These are phyloP conservation scores for Odontesthes bonariensis DNA, from an alignment of 2,113 vertebrate genomes.

Conservation along the genomic window DNA sequence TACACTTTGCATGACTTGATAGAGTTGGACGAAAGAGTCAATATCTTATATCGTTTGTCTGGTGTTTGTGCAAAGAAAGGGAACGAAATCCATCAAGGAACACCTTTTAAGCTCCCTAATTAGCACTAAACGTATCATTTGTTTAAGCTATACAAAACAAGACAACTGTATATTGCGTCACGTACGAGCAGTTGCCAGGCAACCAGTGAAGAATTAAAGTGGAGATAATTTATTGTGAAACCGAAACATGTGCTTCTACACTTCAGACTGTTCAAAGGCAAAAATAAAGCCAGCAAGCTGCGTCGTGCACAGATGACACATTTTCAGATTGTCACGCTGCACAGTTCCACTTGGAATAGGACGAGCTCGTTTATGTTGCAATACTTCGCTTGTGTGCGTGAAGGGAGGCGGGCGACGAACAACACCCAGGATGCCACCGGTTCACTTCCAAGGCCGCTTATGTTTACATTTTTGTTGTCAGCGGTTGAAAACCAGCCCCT, in stretches of 20 bases:
- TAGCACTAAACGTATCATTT: neutral
- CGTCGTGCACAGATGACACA: no score
- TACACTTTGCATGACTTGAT: neutral
- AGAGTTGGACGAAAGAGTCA: no score
- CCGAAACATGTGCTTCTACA: neutral
- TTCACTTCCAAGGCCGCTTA: neutral
- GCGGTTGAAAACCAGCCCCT: slow-evolving; percentile 9
- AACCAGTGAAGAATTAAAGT: neutral
- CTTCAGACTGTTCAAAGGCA: no score
- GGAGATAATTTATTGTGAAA: neutral
- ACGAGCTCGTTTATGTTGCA: neutral
- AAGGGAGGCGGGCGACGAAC: neutral
- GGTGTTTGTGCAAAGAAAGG: neutral
- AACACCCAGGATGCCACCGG: neutral
- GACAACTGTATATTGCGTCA: neutral
- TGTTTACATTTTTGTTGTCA: slow-evolving; percentile 8
- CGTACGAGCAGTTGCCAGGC: neutral
- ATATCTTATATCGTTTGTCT: no score
- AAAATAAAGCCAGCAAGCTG: no score
- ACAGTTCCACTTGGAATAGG: neutral
- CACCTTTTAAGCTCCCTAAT: neutral
- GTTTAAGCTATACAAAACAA: neutral
- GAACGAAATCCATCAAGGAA: no score
- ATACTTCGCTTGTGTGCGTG: neutral
- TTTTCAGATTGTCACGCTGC: no score